Evolutionary conservation across 2,888 invertebrate genomes (phyloP).

Genomic region (Chalcis sispes): DNA sequence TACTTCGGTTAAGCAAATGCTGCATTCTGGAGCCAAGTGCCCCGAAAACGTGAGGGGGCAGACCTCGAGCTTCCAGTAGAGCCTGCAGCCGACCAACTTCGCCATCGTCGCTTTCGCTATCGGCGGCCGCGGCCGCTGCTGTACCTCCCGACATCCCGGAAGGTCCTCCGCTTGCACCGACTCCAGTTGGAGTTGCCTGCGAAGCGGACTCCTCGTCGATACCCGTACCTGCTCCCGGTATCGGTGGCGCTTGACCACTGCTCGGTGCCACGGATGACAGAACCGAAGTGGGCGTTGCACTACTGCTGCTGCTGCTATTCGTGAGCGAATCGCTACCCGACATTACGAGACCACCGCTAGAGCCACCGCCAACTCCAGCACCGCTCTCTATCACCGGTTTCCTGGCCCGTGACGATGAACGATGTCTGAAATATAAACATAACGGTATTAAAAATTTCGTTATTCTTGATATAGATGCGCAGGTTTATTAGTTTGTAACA

Average conservation of each 20-base stretch:
- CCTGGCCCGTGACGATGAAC: conserved; percentile 76
- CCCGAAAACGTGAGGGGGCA: conserved; percentile 97
- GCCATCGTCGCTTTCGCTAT: conserved; percentile 91
- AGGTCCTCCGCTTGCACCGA: conserved; percentile 70
- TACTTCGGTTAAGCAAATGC: conserved; percentile 94
- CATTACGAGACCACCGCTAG: conserved; percentile 65
- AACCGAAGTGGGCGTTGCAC: conserved; percentile 56
- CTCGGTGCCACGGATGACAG: conserved; percentile 12
- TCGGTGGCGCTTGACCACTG: conserved; percentile 1
- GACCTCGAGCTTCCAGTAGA: conserved; percentile 93
- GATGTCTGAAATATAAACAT: conserved; percentile 71
- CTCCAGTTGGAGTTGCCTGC: conserved; percentile 16
- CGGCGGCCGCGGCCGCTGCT: conserved; percentile 77
- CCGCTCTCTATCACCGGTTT: conserved; percentile 78
- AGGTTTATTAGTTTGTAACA: no score
- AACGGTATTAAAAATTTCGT: background rate
- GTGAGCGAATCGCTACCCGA: conserved; percentile 71
- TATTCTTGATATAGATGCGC: no score
- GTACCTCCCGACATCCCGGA: conserved; percentile 73
- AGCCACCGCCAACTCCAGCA: conserved; percentile 48
- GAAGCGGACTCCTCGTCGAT: conserved; percentile 22
- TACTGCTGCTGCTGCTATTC: conserved; percentile 67
- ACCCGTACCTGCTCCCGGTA: background rate
- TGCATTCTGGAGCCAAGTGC: conserved; percentile 98
- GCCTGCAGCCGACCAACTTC: conserved; percentile 97